Base-by-base conservation (phyloP, 2,113 vertebrate species). In the Zapus hudsonius region DNA sequence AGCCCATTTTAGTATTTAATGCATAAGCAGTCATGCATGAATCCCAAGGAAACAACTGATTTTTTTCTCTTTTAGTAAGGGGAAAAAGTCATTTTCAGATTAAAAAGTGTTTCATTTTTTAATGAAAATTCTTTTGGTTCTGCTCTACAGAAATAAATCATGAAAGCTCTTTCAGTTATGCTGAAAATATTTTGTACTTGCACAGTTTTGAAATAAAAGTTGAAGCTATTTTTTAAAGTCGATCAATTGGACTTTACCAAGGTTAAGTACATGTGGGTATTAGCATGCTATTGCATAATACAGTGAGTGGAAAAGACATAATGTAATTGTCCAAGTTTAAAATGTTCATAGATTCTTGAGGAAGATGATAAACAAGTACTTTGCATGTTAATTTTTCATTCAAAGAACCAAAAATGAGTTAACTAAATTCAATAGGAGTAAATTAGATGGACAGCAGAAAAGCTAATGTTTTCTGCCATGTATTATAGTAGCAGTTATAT, bases 51-150 rank as follows among this genome's bases (percentile, higher is more conserved):
- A 95, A 93, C 80, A 82, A 25, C 12, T 87, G 67, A 13, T 69
- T 92, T 95, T 84, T 81, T 55, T 70, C 25, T 75, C 61, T 76
- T 93, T 96, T 74, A 90, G 74, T 90, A 82, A 93, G 83, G 52
- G 52, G 47, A 23, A 91, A 95, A 88, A 89, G 83, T 89, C 73
- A 93, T 90, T 94, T 97, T 95, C 72, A 93, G 91, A 89, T 93
- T 89, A 96, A 94, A 47, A 92, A 92, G 22, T 4, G 5, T 67
- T 75, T 93, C 67, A 47, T 70, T 85, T 96, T 87, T 87, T 20
- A 94, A 92, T 91, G 80, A 94, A 92, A 92, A 84, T 93, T 84
- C 69, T 92, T 96, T 96, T n/a, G 84, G 70, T 94, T 89, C 85
- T 95, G 85, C 44, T 79, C 38, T 73, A 57, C 25, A 89, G 84